A percentile compares a stretch with the other conserved stretches of the same genome.
Evolutionary conservation across 2,797 vertebrate genomes (phyloP).

Genomic region (Halcyon leucocephala): DNA sequence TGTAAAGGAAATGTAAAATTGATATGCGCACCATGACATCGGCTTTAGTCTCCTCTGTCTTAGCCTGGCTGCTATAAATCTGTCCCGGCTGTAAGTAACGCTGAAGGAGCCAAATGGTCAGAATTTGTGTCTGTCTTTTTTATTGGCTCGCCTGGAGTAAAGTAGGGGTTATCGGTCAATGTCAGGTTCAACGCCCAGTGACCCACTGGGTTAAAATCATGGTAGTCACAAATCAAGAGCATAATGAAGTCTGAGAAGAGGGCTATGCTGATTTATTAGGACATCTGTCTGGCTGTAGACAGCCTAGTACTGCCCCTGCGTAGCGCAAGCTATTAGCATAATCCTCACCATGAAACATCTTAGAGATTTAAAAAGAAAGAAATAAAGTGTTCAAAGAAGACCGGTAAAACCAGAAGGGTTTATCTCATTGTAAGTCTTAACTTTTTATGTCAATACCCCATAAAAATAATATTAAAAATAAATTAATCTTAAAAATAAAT

Average conservation of each 20-base stretch:
- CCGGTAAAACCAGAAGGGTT: constrained; percentile 13
- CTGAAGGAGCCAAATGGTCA: constrained; percentile 61
- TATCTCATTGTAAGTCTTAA: not conserved
- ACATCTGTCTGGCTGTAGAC: constrained; percentile 68
- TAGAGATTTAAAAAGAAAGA: not conserved
- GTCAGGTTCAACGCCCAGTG: constrained; percentile 67
- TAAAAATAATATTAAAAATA: not conserved
- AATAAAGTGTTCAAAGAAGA: constrained; percentile 52
- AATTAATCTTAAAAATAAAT: not conserved
- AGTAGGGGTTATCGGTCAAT: constrained; percentile 51
- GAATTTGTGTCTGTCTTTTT: constrained; percentile 56
- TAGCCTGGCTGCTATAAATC: constrained; percentile 49
- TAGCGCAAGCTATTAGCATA: constrained; percentile 53
- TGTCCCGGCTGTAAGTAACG: constrained; percentile 19
- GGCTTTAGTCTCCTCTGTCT: constrained; percentile 41
- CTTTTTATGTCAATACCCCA: not conserved
- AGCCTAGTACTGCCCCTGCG: constrained; percentile 30
- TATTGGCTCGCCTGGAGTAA: constrained; percentile 45
- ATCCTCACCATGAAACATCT: constrained; percentile 41
- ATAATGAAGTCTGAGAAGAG: constrained; percentile 69
- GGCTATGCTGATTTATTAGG: constrained; percentile 66
- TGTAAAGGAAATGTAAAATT: constrained; percentile 64
- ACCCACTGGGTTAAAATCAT: constrained; percentile 28
- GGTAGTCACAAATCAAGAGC: constrained; percentile 68
- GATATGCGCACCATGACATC: constrained; percentile 32